Evolutionary conservation across 2,888 invertebrate species (phyloP), one percentile per base, ranked within the genome.

Genomic region (Incurvaria masculella): DNA sequence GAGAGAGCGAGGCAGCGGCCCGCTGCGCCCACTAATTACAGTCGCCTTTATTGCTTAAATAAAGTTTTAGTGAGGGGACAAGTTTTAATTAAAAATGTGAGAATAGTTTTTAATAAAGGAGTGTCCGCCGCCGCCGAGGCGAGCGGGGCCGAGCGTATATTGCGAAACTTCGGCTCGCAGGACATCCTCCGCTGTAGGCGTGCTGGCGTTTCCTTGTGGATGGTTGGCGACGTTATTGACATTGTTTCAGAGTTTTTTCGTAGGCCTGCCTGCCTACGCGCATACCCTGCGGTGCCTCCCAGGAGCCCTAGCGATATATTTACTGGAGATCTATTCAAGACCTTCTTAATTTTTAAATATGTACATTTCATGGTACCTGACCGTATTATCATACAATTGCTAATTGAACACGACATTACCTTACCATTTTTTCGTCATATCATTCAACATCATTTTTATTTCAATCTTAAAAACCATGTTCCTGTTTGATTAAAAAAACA

Each of bases 11-110:
- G 33, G 14, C 3, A 14, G 33, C 3, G 33, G 33, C 4, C 4
- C 76, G 76, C 78, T 76, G 73, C 68, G 69, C 65, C 75, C 75
- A 71, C 78, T 78, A 78, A 78, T 78, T 78, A 76, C 74, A 33
- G 66, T 69, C 68, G 71, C 75, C 72, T 76, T 78, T 78, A 78
- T 78, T 76, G 76, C 78, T 78, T 72, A 76, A 76, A 76, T 78
- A 78, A 78, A 76, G 75, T 78, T 78, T 76, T 74, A 76, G 76
- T 72, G 70, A 68, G 69, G 70, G 72, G 75, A 74, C 73, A 76
- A 78, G 76, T 76, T 78, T 78, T 76, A 78, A 76, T 78, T 78
- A 78, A 78, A 78, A 78, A 76, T 76, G 76, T 73, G 73, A 75
- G 72, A 76, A 78, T 78, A 78, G 78, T 78, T 76, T 78, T 76